Percentiles rank a stretch among this genome's conserved stretches.
phyloP scores from a whole-genome alignment of 2,113 vertebrate species.

The Stomatorhinus ivindoensis region DNA sequence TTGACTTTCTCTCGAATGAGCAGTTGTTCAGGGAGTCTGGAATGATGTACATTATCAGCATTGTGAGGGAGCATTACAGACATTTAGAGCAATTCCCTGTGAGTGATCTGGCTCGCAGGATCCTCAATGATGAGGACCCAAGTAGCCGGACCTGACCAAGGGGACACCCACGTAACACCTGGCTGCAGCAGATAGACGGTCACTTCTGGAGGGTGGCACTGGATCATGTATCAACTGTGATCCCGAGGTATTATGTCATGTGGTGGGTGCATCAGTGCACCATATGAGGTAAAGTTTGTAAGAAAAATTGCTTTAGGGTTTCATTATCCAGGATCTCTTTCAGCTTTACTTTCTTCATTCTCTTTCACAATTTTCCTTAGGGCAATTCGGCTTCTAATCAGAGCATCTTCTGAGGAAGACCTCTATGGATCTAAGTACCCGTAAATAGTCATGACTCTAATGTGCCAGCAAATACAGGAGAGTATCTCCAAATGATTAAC shows the following conservation, averaged over 20 bases:
- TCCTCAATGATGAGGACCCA: not conserved
- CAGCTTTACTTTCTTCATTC: not conserved
- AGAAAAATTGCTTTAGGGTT: not conserved
- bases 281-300: not conserved
- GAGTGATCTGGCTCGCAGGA: not conserved
- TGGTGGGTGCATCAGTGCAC: not conserved
- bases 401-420: not conserved
- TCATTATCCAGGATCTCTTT: not conserved
- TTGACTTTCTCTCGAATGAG: not conserved
- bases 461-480: too few relatives aligned
- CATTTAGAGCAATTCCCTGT: not conserved
- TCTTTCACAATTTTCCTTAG: not conserved
- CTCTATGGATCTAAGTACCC: not conserved
- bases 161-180: not conserved
- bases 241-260: not conserved
- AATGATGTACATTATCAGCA: not conserved
- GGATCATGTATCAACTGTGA: not conserved
- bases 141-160: not conserved
- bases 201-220: not conserved
- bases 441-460: not conserved
- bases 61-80: not conserved
- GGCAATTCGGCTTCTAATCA: not conserved
- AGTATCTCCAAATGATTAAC: conserved; percentile 1
- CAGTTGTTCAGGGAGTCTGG: not conserved
- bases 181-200: too few relatives aligned